Base-by-base conservation (phyloP, 1,140 invertebrate genomes). In the Venustaconcha ellipsiformis region DNA sequence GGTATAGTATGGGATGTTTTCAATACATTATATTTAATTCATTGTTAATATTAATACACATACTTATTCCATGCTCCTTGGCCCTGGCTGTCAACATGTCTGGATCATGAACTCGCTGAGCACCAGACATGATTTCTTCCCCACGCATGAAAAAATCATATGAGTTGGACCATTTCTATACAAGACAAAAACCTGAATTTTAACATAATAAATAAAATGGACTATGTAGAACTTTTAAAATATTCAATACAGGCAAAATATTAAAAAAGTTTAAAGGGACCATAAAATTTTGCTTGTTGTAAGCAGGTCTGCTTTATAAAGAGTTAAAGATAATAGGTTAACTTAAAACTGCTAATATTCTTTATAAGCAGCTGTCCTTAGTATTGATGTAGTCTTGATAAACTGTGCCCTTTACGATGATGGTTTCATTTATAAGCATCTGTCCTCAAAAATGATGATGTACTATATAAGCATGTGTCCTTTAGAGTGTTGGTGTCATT, bases 131-230 rank as follows among this genome's bases (percentile, higher is more conserved):
- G 62, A 99, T 99, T 91, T 99, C 98, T 90, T 99, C 98, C 11
- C 98, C 98, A 81, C 98, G 92, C 97, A 99, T 99, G 87, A 99
- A 99, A 95, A 99, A 99, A 90, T 99, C 98, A 88, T 99, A 99
- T 0, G 97, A 99, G 90, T 99, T 99, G 0, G 97, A 98, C 77
- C 92, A 92, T 91, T 94, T 95, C 93, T 95, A 85, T 4, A 80
- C 80, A 66, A 64, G 30, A 65, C 60, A 76, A 56, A n/a, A 57
- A 58, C n/a, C 14, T 0, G 57, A 37, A 68, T 26, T 58, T 57
- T 67, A 26, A 59, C 64, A 65, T 5, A 6, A 48, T 48, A 48
- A 6, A 30, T 17, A 18, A 70, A 70, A 70, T 58, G 20, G n/a
- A 70, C 6, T 62, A 14, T 62, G 18, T 62, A 62, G 18, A 8